Evolutionary conservation across 2,888 invertebrate species (phyloP), one percentile per base, ranked within the genome.

Genomic region (Dione vanillae): DNA sequence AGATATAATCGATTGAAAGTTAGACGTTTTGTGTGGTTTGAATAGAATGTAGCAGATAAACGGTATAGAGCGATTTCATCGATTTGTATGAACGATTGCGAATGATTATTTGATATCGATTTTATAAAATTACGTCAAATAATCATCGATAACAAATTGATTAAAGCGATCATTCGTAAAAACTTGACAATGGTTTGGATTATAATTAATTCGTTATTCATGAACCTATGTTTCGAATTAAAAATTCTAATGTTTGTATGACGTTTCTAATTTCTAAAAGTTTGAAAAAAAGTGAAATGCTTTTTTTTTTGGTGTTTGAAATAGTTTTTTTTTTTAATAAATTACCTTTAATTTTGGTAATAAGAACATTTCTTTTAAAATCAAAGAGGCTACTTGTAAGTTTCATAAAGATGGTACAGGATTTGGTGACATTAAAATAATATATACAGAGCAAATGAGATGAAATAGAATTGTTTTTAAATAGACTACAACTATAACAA

Each of bases 141-240:
- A 49, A 19, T 49, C 1, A 3, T 49, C 19, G n/a, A n/a, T 35
- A 3, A 5, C 9, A 20, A 59, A 43, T 59, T n/a, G 43, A 27
- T 43, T 54, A 9, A n/a, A 11, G 45, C 12, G n/a, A n/a, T 61
- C 61, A 61, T 61, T 61, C n/a, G 43, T 61, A 61, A 61, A 14
- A 27, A 19, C 45, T 27, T 43, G 43, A 27, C n/a, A 45, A 27
- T 27, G 9, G 27, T 45, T 61, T 61, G 45, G 11, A 27, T 27
- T 35, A 27, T 61, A 27, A 16, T 35, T 61, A 45, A 27, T 27
- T 61, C 6, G 45, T 45, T 16, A 45, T 10, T 35, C 1, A 45
- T 43, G 43, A 14, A 27, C 27, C 27, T n/a, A n/a, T n/a, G n/a
- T n/a, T n/a, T n/a, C n/a, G n/a, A n/a, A n/a, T n/a, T 2, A 45